These are phyloP conservation scores for Tyrannus savana DNA, from an alignment of 2,113 vertebrate genomes.

Conservation along the genomic window DNA sequence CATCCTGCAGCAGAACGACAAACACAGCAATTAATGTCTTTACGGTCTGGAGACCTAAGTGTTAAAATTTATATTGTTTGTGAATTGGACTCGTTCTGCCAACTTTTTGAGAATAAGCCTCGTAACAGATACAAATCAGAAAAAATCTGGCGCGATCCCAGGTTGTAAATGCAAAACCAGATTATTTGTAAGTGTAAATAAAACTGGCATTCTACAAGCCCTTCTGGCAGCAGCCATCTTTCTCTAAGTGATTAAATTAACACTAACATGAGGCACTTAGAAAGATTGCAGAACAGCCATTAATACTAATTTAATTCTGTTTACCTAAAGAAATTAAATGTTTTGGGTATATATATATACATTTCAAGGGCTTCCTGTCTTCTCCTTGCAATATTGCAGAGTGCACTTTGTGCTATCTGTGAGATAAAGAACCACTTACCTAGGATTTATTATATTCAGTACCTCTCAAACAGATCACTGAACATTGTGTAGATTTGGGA, in stretches of 20 bases:
- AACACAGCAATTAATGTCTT: not conserved
- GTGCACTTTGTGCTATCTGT: slow-evolving; percentile 11
- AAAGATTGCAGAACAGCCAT: not conserved
- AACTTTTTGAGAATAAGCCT: not conserved
- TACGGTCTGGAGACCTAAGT: not conserved
- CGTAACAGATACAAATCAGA: not conserved
- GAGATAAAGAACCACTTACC: slow-evolving; percentile 45
- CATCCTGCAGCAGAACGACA: slow-evolving; percentile 84
- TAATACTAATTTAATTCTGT: slow-evolving; percentile 54
- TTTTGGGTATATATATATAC: slow-evolving; percentile 10
- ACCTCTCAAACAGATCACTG: slow-evolving; percentile 12
- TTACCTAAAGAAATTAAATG: slow-evolving; percentile 38
- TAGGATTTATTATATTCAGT: slow-evolving; percentile 11
- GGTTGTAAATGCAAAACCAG: not conserved
- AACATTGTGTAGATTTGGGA: slow-evolving; percentile 8
- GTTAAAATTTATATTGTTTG: not conserved
- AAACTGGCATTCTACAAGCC: slow-evolving; percentile 2
- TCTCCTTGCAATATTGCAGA: slow-evolving; percentile 46
- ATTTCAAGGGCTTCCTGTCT: not conserved
- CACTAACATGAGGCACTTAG: not conserved
- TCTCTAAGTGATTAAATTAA: slow-evolving; percentile 12
- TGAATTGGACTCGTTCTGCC: not conserved
- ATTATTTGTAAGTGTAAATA: not conserved
- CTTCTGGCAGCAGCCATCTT: slow-evolving; percentile 31
- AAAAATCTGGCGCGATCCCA: not conserved